A percentile compares a stretch with the other conserved stretches of the same genome.
These are phyloP conservation scores for Agelastica alni DNA, from an alignment of 2,888 invertebrate genomes.

Conservation along the genomic window DNA sequence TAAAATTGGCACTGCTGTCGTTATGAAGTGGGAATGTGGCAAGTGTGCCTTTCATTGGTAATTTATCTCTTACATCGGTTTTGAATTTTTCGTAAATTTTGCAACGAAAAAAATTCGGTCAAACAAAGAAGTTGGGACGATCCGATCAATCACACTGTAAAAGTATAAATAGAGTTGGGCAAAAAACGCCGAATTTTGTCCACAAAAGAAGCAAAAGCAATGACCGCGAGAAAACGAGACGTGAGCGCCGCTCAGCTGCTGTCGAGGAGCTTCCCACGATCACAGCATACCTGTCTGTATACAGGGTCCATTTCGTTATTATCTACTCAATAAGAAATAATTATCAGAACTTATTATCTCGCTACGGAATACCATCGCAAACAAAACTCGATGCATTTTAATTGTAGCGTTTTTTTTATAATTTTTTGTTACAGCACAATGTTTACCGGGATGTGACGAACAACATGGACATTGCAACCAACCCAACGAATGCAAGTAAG, in stretches of 20 bases:
- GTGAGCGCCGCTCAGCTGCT: constrained; percentile 54
- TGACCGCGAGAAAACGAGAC: constrained; percentile 55
- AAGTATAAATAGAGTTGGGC: constrained; percentile 35
- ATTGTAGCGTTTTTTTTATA: no score
- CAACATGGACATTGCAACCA: constrained; percentile 88
- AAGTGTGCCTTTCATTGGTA: no score
- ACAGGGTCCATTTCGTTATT: constrained; percentile 49
- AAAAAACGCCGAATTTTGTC: constrained; percentile 54
- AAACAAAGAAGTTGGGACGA: not conserved
- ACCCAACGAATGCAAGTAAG: constrained; percentile 97
- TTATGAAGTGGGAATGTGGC: not conserved
- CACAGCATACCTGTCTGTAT: constrained; percentile 55
- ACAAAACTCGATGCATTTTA: constrained; percentile 25
- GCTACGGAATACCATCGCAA: constrained; percentile 16
- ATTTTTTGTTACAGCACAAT: constrained; percentile 79
- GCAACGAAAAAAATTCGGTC: not conserved
- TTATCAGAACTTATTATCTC: constrained; percentile 28
- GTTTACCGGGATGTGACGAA: constrained; percentile 89
- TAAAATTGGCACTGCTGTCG: no score
- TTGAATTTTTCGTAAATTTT: not conserved
- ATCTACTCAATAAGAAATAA: constrained; percentile 34
- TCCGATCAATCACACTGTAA: constrained; percentile 21
- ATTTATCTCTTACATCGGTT: not conserved
- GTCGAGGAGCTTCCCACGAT: constrained; percentile 56
- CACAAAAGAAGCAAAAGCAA: constrained; percentile 53